These are phyloP conservation scores for Acanthosoma haemorrhoidale DNA, from an alignment of 2,888 invertebrate genomes.

Conservation along the genomic window DNA sequence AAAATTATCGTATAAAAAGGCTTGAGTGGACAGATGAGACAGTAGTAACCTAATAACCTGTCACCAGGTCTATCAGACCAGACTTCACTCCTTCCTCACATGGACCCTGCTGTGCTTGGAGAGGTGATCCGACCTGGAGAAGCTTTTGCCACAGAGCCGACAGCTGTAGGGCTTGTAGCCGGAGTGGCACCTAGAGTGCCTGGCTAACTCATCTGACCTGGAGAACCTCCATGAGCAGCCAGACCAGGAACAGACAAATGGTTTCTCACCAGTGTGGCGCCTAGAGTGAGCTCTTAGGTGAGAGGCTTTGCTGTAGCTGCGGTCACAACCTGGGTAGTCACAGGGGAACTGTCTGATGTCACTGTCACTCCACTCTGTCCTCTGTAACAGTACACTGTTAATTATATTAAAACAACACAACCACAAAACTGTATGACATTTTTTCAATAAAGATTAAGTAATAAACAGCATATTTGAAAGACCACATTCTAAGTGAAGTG, in stretches of 20 bases:
- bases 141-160: slow-evolving; percentile 78
- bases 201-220: slow-evolving; percentile 85
- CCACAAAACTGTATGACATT: no score
- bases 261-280: slow-evolving; percentile 76
- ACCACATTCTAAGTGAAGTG: no score
- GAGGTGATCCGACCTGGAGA: slow-evolving; percentile 89
- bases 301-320: slow-evolving; percentile 83
- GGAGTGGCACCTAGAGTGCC: slow-evolving; percentile 90
- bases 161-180: slow-evolving; percentile 92
- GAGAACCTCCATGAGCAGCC: slow-evolving; percentile 91
- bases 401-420: no score
- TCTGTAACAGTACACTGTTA: not conserved
- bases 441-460: no score
- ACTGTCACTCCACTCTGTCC: not conserved
- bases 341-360: slow-evolving; percentile 57
- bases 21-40: no score
- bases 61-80: no score
- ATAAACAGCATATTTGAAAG: no score
- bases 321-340: slow-evolving; percentile 65
- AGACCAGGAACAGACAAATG: slow-evolving; percentile 66
- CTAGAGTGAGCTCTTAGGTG: slow-evolving; percentile 84
- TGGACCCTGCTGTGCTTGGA: slow-evolving; percentile 87
- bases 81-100: slow-evolving; percentile 33
- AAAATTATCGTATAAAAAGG: no score
- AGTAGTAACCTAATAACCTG: no score